Conservation (phyloP, 2,113 vertebrate genomes). For the Pan troglodytes region NHGRI_mPanTro3-v2.1_pri NC_072417.2:18921501-18922000, state of each 20-base stretch:
- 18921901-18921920: neutral
- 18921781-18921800: neutral
- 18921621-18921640: too few species aligned
- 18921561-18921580: neutral
- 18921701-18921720: too few species aligned
- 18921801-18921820: neutral
- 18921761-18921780: too few species aligned
- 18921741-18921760: too few species aligned
- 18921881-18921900: conserved; percentile 26
- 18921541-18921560: neutral
- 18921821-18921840: neutral
- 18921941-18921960: neutral
- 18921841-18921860: neutral
- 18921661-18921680: too few species aligned
- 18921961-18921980: neutral
- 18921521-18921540: neutral
- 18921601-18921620: too few species aligned
- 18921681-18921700: too few species aligned
- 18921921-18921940: neutral
- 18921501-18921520: neutral
- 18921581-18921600: too few species aligned
- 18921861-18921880: neutral
- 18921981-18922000: neutral
- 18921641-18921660: too few species aligned
- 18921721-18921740: too few species aligned